These are phyloP conservation scores for Ricordea florida DNA, from an alignment of 92 coral and sea anemone genomes.

Conservation along the genomic window DNA sequence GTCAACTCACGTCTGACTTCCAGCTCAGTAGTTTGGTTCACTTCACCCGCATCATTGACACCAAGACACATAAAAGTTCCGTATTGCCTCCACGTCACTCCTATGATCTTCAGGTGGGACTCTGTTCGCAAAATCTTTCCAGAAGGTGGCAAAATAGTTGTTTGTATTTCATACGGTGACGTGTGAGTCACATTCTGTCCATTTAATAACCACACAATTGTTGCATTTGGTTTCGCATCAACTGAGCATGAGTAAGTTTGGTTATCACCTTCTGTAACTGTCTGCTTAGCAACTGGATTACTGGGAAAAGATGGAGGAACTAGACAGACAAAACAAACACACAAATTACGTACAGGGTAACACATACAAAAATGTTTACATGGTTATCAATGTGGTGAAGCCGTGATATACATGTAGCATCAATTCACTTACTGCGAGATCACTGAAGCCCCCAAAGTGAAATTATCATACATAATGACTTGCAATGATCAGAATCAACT, in stretches of 20 bases:
- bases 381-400: too few relatives aligned
- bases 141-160: not conserved
- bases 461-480: too few relatives aligned
- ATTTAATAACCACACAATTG: conserved; percentile 57
- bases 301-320: not conserved
- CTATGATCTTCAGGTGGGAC: not conserved
- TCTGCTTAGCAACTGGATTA: not conserved
- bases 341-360: too few relatives aligned
- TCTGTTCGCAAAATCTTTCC: not conserved
- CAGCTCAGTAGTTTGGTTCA: conserved; percentile 14
- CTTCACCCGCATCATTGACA: conserved; percentile 52
- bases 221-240: conserved; percentile 66
- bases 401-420: too few relatives aligned
- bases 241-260: conserved; percentile 59
- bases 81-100: conserved; percentile 16
- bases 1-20: conserved; percentile 61
- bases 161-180: conserved; percentile 13
- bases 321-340: not conserved
- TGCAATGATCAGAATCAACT: too few relatives aligned
- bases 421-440: too few relatives aligned
- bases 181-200: conserved; percentile 36
- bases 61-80: conserved; percentile 41
- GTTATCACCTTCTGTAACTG: conserved; percentile 42
- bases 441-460: too few relatives aligned
- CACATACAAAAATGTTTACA: too few relatives aligned